A percentile compares a stretch with the other conserved stretches of the same genome.
phyloP scores from a whole-genome alignment of 2,888 invertebrate genomes.

The Oasisia sp. region DNA sequence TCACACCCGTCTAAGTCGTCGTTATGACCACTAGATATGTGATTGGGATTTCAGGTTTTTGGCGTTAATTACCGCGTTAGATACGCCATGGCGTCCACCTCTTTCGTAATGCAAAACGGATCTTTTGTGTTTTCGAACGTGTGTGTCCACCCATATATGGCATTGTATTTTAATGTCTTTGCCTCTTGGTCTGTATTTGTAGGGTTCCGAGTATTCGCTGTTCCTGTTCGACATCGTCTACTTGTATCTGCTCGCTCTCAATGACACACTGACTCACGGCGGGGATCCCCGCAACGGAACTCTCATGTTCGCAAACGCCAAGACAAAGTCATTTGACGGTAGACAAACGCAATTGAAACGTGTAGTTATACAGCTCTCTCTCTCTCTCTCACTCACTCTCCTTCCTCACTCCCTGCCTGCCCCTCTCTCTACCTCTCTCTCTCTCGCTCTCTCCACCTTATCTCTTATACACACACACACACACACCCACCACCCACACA shows the following conservation, averaged over 20 bases:
- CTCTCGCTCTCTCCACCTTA: too few relatives aligned
- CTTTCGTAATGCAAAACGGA: too few relatives aligned
- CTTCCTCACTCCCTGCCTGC: too few relatives aligned
- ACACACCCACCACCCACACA: not conserved
- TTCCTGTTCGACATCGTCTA: constrained; percentile 54
- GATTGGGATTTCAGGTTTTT: too few relatives aligned
- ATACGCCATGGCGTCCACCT: too few relatives aligned
- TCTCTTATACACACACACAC: not conserved
- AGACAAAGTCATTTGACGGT: constrained; percentile 28
- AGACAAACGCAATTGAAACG: not conserved
- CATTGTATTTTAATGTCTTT: not conserved
- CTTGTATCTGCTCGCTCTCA: constrained; percentile 48
- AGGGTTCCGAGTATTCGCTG: constrained; percentile 51
- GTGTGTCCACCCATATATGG: not conserved
- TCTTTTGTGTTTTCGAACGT: not conserved
- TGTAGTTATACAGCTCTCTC: too few relatives aligned
- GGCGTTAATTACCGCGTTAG: too few relatives aligned
- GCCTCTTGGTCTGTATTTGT: not conserved
- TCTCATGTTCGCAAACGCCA: constrained; percentile 45
- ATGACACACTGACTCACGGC: constrained; percentile 46
- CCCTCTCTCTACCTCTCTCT: not conserved
- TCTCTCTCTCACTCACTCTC: too few relatives aligned
- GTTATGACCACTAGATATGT: too few relatives aligned
- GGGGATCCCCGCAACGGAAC: constrained; percentile 48
- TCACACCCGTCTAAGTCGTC: too few relatives aligned